Evolutionary conservation across 2,888 invertebrate species (phyloP).

Genomic region (Apamea monoglypha): DNA sequence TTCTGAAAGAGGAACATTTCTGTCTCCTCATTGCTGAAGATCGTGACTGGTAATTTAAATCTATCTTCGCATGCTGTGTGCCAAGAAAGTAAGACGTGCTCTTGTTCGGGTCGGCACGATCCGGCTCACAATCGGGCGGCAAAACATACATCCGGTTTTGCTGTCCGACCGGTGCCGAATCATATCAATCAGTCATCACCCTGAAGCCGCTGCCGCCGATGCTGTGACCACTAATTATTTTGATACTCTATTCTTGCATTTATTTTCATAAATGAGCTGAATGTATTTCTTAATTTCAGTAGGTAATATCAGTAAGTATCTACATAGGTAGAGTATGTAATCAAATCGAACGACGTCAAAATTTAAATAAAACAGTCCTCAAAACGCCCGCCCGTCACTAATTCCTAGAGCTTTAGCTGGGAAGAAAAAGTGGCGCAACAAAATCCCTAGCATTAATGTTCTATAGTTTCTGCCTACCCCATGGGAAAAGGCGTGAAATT

Average conservation of each 20-base stretch:
- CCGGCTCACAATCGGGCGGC: too few species aligned
- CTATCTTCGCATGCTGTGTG: constrained; percentile 5
- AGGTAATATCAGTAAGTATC: background rate
- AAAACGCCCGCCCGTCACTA: background rate
- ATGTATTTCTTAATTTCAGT: background rate
- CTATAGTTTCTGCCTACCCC: background rate
- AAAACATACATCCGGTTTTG: background rate
- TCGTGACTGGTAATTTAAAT: constrained; percentile 27
- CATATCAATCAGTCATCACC: too few species aligned
- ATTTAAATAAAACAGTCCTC: background rate
- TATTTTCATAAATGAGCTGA: background rate
- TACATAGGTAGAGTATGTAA: background rate
- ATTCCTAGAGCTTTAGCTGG: background rate
- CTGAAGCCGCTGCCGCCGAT: too few species aligned
- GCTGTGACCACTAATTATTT: background rate
- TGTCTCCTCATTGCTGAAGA: constrained; percentile 3
- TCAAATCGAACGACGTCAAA: background rate
- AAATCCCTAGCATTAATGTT: background rate
- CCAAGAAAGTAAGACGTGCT: constrained; percentile 7
- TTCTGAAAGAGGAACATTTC: background rate
- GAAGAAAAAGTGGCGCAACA: background rate
- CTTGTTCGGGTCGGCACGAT: background rate
- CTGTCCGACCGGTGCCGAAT: too few species aligned
- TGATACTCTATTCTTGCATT: background rate
- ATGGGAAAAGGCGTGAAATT: background rate